phyloP scores from a whole-genome alignment of 2,113 vertebrate genomes.

The Machaerirhynchus nigripectus region DNA sequence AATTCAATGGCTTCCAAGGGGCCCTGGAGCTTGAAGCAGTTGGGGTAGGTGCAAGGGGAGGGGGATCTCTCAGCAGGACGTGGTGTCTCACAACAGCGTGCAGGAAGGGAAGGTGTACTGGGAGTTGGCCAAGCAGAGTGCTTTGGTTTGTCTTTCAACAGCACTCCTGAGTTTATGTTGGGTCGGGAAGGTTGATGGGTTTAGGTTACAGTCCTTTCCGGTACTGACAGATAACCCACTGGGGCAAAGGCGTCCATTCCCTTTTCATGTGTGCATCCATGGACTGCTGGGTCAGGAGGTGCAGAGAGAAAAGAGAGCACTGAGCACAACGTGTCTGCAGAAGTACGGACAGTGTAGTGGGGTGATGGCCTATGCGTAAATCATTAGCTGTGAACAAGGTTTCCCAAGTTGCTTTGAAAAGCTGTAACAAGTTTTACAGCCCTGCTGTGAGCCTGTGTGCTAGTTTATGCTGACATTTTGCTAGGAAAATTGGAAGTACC shows the following conservation, averaged over 20 bases:
- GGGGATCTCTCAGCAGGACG: not conserved
- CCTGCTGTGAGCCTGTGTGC: not conserved
- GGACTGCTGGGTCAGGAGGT: not conserved
- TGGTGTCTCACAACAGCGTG: not conserved
- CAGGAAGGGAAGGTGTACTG: not conserved
- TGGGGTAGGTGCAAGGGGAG: not conserved
- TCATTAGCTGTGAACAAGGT: not conserved
- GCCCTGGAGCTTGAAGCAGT: accelerated
- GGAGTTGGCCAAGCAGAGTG: not conserved
- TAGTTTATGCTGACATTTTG: not conserved
- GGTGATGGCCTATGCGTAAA: not conserved
- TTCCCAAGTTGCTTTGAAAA: not conserved
- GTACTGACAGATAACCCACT: not conserved
- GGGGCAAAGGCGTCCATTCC: not conserved
- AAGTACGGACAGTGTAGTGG: not conserved
- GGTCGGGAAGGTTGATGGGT: not conserved
- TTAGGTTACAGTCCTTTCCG: slow-evolving; percentile 26
- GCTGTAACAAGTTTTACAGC: not conserved
- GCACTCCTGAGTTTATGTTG: not conserved
- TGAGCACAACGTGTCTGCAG: not conserved
- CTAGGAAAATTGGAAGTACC: not conserved
- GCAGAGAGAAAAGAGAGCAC: not conserved
- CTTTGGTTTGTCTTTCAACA: slow-evolving; percentile 35
- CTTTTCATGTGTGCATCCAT: not conserved
- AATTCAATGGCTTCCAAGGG: not conserved